A percentile compares a stretch with the other conserved stretches of the same genome.
Conservation (phyloP, 2,797 vertebrate genomes). For the Peromyscus melanophrys region DNA sequence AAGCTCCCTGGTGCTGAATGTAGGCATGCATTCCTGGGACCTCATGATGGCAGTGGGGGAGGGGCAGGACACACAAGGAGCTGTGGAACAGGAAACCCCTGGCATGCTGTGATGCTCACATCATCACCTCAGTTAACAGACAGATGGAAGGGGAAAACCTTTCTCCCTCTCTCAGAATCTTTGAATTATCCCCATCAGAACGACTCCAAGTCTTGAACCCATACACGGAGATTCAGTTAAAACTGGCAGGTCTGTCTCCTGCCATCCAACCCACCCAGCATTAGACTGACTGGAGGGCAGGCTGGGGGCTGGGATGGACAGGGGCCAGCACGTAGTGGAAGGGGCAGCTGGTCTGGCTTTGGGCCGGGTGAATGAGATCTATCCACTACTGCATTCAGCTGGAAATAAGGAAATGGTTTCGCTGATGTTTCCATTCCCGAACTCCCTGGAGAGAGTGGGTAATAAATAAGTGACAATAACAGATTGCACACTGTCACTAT, state of each 20-base stretch:
- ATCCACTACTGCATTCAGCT: background rate
- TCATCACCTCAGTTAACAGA: background rate
- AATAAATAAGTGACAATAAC: slow-evolving; percentile 90
- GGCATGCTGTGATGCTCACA: background rate
- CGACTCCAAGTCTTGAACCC: background rate
- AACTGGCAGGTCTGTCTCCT: background rate
- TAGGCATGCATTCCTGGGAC: accelerated
- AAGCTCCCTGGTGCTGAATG: accelerated
- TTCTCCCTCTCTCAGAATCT: too few relatives aligned
- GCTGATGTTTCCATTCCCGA: slow-evolving; percentile 87
- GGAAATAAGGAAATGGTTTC: slow-evolving; percentile 83
- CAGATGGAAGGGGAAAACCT: background rate
- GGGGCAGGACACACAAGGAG: accelerated
- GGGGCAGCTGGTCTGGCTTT: background rate
- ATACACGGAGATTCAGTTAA: background rate
- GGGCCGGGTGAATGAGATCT: slow-evolving; percentile 39
- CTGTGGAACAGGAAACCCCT: background rate
- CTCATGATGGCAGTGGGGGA: accelerated
- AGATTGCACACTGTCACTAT: slow-evolving; percentile 87
- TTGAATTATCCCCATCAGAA: background rate
- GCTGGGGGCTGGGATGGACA: background rate
- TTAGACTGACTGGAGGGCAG: background rate
- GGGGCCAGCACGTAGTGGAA: accelerated
- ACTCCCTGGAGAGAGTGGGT: slow-evolving; percentile 82
- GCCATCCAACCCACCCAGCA: background rate